These are phyloP conservation scores for Cephalotes varians DNA, from an alignment of 2,888 invertebrate genomes.

Conservation along the genomic window DNA sequence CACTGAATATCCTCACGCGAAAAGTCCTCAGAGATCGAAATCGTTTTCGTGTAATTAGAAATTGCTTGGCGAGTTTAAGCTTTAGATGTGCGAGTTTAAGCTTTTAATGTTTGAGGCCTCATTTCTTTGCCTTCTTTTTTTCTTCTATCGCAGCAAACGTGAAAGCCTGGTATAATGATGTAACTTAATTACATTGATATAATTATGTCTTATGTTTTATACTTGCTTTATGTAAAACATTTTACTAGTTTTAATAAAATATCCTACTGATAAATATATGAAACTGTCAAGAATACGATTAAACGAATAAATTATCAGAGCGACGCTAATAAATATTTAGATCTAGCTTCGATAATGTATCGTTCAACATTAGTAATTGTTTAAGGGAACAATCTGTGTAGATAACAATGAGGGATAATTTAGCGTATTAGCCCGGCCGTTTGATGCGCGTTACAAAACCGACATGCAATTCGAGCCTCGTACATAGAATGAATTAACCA, in stretches of 20 bases:
- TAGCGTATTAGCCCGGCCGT: background rate
- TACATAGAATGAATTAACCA: slow-evolving; percentile 33
- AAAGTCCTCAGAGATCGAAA: slow-evolving; percentile 20
- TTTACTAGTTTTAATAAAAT: too few species aligned
- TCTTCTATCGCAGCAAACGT: background rate
- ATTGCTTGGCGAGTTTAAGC: background rate
- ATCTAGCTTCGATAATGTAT: background rate
- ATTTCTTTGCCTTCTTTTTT: background rate
- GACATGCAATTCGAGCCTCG: slow-evolving; percentile 15
- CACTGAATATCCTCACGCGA: slow-evolving; percentile 15
- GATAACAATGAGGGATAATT: slow-evolving; percentile 31
- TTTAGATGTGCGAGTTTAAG: background rate
- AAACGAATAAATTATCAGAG: background rate
- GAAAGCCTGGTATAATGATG: background rate
- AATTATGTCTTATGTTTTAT: background rate
- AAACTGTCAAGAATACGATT: background rate
- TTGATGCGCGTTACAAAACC: slow-evolving; percentile 40
- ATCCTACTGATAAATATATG: too few species aligned
- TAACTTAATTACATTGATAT: background rate
- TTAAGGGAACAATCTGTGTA: slow-evolving; percentile 22
- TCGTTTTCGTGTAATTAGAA: slow-evolving; percentile 30
- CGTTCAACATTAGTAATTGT: slow-evolving; percentile 6
- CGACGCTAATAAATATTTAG: background rate
- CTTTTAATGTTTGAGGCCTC: background rate
- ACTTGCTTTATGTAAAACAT: background rate